Base-by-base conservation (phyloP, 2,113 vertebrate species). In the Himantopus leucocephalus region DNA sequence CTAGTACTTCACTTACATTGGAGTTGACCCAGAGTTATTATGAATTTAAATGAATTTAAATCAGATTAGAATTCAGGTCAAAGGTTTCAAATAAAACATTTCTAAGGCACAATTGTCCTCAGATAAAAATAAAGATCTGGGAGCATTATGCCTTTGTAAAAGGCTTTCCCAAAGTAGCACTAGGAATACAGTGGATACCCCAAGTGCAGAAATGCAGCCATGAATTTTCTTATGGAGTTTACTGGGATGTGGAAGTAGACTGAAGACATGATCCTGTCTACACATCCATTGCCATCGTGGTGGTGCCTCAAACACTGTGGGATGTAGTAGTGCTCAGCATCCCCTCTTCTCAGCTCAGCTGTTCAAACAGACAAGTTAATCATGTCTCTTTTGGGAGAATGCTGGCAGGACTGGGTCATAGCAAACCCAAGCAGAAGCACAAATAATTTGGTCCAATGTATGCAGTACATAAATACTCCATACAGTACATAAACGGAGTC, bases 351-450 rank as follows among this genome's bases (percentile, higher is more conserved):
- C 79, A 60, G 11, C 59, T 84, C 22, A 4, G n/a, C 62, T 73
- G 62, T 56, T 87, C 50, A 52, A 58, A 62, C 19, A 80, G 32
- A 43, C 37, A 55, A 78, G 39, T 41, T 8, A n/a, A 88, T 37
- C 39, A 4, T 2, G 1, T 37, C 22, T 60, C 39, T 34, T 77
- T 39, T 0, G 5, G 63, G 86, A 81, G 32, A 84, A 56, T n/a
- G n/a, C 37, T 85, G 74, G 59, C 48, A 94, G 77, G 34, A 35
- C 37, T 41, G 62, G 81, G 59, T 26, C 58, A 64, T 19, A 90
- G 48, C 23, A 96, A 92, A 78, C 67, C 59, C 68, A 88, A 91
- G 60, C 68, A 95, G 86, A 88, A 95, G 71, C 35, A 73, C 32
- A 58, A 52, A 43, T 37, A 52, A 56, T 68, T 79, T 64, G 60